Conservation (phyloP, 2,113 vertebrate species). For the Neomonachus schauinslandi region DNA sequence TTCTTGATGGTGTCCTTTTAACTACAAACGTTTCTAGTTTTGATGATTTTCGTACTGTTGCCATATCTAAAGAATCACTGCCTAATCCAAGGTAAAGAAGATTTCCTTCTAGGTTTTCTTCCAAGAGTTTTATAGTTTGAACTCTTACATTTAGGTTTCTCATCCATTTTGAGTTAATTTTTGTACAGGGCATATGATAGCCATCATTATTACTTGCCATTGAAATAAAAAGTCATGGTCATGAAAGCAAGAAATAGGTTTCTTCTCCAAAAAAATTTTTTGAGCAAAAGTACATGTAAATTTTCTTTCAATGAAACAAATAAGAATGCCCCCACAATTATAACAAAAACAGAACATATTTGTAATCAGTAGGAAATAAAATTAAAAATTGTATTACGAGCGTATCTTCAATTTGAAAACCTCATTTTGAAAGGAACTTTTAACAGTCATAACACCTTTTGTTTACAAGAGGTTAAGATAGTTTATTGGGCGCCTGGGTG, state of each 20-base stretch:
- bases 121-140: not conserved
- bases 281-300: not conserved
- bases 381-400: not conserved
- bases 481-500: not conserved
- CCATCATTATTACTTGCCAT: not conserved
- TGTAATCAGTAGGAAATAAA: slow-evolving; percentile 16
- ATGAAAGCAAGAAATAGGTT: not conserved
- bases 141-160: slow-evolving; percentile 27
- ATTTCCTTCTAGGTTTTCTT: not conserved
- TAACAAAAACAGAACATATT: slow-evolving; percentile 29
- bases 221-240: slow-evolving; percentile 33
- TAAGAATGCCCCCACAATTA: not conserved
- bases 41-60: not conserved
- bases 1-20: not conserved
- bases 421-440: not conserved
- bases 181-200: not conserved
- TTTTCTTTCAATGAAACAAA: not conserved
- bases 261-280: slow-evolving; percentile 6
- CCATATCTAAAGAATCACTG: not conserved
- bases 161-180: not conserved
- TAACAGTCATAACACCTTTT: slow-evolving; percentile 1
- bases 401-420: not conserved
- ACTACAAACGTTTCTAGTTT: not conserved
- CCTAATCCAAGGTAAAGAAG: not conserved
- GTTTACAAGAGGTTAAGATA: not conserved